These are phyloP conservation scores for Cephus rjabovi DNA, from an alignment of 2,888 invertebrate species.

Conservation along the genomic window DNA sequence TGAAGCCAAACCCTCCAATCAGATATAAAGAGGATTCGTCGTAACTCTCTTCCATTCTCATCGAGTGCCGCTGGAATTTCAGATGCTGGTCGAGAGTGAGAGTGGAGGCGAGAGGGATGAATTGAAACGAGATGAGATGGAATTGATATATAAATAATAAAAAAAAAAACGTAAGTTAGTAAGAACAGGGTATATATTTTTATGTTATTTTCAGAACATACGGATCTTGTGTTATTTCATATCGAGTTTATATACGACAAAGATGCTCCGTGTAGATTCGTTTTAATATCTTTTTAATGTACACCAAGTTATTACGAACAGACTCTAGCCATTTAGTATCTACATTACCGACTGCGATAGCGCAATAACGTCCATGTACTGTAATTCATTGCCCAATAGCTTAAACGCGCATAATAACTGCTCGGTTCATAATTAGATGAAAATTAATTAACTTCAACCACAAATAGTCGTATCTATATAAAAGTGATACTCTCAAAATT, in stretches of 20 bases:
- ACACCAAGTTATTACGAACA: background rate
- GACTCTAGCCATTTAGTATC: background rate
- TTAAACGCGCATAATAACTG: background rate
- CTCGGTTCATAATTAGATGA: background rate
- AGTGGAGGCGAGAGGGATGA: background rate
- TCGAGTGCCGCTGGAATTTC: background rate
- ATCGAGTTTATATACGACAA: conserved; percentile 27
- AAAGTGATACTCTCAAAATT: background rate
- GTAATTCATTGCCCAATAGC: background rate
- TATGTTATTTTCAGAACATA: conserved; percentile 36
- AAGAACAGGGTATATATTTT: conserved; percentile 22
- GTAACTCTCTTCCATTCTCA: background rate
- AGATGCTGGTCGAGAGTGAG: background rate
- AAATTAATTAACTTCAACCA: background rate
- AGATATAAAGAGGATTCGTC: background rate
- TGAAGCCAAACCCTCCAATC: background rate
- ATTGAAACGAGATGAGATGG: background rate
- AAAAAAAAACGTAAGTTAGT: background rate
- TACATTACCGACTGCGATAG: background rate
- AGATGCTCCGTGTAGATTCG: conserved; percentile 34
- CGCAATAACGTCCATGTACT: background rate
- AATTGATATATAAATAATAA: background rate
- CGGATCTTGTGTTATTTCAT: conserved; percentile 18
- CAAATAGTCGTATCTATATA: background rate
- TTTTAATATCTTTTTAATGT: conserved; percentile 17